A percentile compares a stretch with the other conserved stretches of the same genome.
Evolutionary conservation across 2,888 invertebrate species (phyloP).

Genomic region (Agriopis aurantiaria): DNA sequence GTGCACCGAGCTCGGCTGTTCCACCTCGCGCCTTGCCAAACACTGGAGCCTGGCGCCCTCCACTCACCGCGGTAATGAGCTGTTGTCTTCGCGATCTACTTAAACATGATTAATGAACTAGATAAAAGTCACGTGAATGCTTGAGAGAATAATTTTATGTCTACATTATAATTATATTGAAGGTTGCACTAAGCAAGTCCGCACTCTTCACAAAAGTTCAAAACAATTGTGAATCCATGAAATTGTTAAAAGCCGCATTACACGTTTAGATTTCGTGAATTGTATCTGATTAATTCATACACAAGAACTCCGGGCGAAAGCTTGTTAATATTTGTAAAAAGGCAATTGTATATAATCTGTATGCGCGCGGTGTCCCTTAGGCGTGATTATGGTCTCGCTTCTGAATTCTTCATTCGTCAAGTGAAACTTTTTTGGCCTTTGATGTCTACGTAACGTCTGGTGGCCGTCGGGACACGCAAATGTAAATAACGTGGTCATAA

Average conservation of each 20-base stretch:
- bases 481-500: conserved; percentile 31
- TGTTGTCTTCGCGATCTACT: conserved; percentile 44
- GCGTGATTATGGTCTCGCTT: conserved; percentile 40
- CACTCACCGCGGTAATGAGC: conserved; percentile 48
- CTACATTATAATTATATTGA: background rate
- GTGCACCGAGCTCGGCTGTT: conserved; percentile 55
- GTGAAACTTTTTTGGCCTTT: conserved; percentile 59
- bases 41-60: conserved; percentile 43
- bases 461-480: conserved; percentile 22
- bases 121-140: conserved; percentile 33
- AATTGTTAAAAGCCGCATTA: too few species aligned
- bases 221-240: background rate
- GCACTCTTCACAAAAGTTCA: background rate
- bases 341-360: conserved; percentile 42
- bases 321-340: conserved; percentile 29
- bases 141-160: background rate
- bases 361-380: conserved; percentile 45
- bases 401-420: conserved; percentile 51
- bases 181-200: background rate
- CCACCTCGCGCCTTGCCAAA: conserved; percentile 52
- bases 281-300: conserved; percentile 24
- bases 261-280: conserved; percentile 9
- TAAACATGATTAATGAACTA: conserved; percentile 48
- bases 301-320: conserved; percentile 38
- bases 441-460: conserved; percentile 50